Evolutionary conservation across 1,140 invertebrate species (phyloP).

Genomic region (Lepidostoma basale): DNA sequence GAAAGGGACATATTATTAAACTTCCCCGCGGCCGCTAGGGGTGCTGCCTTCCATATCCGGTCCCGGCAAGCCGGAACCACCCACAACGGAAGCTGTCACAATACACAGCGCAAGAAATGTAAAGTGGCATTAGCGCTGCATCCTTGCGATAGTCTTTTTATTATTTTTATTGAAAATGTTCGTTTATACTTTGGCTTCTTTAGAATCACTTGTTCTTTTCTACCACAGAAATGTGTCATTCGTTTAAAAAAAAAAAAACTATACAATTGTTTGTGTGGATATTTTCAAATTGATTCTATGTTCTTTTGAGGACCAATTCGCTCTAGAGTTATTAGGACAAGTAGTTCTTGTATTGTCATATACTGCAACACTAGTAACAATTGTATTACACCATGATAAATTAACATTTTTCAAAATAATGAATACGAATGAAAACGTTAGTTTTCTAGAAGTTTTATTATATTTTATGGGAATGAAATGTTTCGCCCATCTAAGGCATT

Average conservation of each 20-base stretch:
- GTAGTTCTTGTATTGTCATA: background rate
- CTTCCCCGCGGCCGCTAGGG: background rate
- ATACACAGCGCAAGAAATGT: background rate
- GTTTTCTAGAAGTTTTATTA: too few species aligned
- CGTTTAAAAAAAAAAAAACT: background rate
- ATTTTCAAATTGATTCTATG: background rate
- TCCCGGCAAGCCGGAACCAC: background rate
- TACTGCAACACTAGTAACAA: background rate
- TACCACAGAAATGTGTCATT: background rate
- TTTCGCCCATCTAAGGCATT: too few species aligned
- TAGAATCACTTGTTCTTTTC: too few species aligned
- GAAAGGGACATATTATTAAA: background rate
- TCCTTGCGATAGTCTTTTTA: background rate
- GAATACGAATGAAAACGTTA: too few species aligned
- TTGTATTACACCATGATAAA: background rate
- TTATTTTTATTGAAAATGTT: background rate
- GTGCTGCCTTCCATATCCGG: background rate
- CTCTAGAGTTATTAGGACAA: background rate
- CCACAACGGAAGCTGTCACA: background rate
- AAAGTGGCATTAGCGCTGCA: background rate
- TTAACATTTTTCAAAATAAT: background rate
- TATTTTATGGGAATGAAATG: too few species aligned
- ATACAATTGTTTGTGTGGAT: background rate
- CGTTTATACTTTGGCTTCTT: background rate
- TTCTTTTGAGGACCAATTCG: background rate